A percentile compares a stretch with the other conserved stretches of the same genome.
These are phyloP conservation scores for Scortum barcoo DNA, from an alignment of 2,113 vertebrate genomes.

Conservation along the genomic window DNA sequence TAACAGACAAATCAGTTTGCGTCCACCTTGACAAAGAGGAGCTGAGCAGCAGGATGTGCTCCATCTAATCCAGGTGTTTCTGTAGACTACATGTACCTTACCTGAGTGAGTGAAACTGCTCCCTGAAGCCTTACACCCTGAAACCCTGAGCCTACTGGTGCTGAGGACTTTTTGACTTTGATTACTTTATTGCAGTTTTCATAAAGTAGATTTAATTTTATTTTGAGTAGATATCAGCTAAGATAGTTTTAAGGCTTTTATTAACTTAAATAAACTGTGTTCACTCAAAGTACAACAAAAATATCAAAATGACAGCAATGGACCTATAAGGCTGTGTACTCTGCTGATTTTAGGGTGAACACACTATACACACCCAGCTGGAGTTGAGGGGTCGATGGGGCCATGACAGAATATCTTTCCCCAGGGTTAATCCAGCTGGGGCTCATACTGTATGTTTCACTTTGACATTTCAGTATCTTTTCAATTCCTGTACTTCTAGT, in stretches of 20 bases:
- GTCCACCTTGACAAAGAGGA: neutral
- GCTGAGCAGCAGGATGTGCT: constrained; percentile 17
- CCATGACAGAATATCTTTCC: neutral
- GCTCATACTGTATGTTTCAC: neutral
- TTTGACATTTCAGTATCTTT: neutral
- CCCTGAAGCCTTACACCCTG: neutral
- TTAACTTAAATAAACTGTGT: neutral
- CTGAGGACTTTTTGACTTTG: neutral
- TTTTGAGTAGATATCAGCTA: too few species aligned
- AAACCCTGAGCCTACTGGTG: neutral
- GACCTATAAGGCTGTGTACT: too few species aligned
- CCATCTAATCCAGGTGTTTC: constrained; percentile 35
- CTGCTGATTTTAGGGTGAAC: too few species aligned
- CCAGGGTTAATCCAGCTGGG: neutral
- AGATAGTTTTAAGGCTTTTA: neutral
- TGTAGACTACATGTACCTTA: neutral
- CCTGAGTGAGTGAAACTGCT: neutral
- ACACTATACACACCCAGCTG: neutral
- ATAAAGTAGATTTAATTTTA: too few species aligned
- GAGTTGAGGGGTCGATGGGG: neutral
- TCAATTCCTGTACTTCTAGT: neutral
- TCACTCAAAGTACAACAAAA: neutral
- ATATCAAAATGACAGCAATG: too few species aligned
- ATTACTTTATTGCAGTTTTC: neutral
- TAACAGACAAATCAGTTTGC: neutral